phyloP scores from a whole-genome alignment of 2,113 vertebrate genomes.

The Oceanites oceanicus region DNA sequence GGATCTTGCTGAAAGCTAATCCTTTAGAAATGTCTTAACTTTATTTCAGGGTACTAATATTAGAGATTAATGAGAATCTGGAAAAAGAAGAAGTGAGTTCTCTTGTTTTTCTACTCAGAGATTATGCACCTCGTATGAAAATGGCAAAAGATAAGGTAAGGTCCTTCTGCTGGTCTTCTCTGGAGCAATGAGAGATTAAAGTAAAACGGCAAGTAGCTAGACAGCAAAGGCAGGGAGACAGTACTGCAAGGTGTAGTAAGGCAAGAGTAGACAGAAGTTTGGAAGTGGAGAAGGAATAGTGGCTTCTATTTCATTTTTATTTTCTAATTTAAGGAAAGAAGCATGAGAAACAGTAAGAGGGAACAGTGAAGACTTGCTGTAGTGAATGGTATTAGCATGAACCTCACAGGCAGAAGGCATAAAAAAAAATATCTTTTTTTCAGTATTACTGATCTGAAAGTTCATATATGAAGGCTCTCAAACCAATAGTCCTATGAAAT shows the following conservation, averaged over 20 bases:
- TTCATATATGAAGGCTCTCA: background rate
- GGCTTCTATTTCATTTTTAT: background rate
- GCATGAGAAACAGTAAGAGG: background rate
- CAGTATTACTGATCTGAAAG: background rate
- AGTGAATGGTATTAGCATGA: background rate
- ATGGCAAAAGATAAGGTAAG: conserved; percentile 79
- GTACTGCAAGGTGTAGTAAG: background rate
- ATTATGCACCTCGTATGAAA: conserved; percentile 69
- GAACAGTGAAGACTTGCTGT: background rate
- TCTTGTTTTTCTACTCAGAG: conserved; percentile 81
- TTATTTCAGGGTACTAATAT: conserved; percentile 83
- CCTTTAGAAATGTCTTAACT: background rate
- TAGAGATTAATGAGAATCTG: conserved; percentile 83
- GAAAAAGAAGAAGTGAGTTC: conserved; percentile 77
- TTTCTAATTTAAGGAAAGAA: background rate
- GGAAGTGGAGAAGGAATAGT: background rate
- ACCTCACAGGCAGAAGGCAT: background rate
- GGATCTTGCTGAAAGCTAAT: conserved; percentile 16
- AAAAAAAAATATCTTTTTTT: background rate
- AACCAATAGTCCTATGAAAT: background rate
- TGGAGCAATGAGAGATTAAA: background rate
- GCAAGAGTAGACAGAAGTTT: background rate
- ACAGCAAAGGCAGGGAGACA: background rate
- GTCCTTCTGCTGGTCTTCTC: background rate
- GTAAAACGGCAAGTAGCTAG: background rate